These are phyloP conservation scores for Cosmia trapezina DNA, from an alignment of 2,888 invertebrate species.

Conservation along the genomic window DNA sequence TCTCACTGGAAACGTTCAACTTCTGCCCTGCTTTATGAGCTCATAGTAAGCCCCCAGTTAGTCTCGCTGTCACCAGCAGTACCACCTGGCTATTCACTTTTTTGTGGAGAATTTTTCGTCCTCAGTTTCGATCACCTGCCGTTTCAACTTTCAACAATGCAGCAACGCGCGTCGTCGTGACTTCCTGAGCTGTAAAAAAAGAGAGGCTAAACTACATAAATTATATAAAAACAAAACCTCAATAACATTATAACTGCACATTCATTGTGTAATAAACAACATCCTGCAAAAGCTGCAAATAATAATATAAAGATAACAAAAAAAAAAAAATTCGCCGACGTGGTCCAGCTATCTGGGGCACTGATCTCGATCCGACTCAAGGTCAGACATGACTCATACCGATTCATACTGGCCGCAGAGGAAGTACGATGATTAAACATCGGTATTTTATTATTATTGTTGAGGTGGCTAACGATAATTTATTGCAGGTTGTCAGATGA, in stretches of 20 bases:
- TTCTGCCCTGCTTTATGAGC: no score
- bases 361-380: conserved; percentile 47
- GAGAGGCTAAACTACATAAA: neutral
- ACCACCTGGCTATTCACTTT: no score
- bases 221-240: neutral
- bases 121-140: no score
- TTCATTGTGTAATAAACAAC: conserved; percentile 15
- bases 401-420: neutral
- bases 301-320: neutral
- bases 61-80: no score
- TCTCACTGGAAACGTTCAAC: no score
- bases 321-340: conserved; percentile 26
- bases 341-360: conserved; percentile 45
- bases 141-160: no score
- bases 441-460: conserved; percentile 26
- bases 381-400: conserved; percentile 43
- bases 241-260: neutral
- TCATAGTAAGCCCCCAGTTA: no score
- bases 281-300: conserved; percentile 24
- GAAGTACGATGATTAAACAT: conserved; percentile 24
- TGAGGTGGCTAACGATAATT: conserved; percentile 5
- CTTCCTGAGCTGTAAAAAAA: no score
- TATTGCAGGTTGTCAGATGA: conserved; percentile 16
- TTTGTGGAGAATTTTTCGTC: no score
- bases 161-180: no score